Evolutionary conservation across 1,140 invertebrate species (phyloP).

Genomic region (Pachypeltis micranthus): DNA sequence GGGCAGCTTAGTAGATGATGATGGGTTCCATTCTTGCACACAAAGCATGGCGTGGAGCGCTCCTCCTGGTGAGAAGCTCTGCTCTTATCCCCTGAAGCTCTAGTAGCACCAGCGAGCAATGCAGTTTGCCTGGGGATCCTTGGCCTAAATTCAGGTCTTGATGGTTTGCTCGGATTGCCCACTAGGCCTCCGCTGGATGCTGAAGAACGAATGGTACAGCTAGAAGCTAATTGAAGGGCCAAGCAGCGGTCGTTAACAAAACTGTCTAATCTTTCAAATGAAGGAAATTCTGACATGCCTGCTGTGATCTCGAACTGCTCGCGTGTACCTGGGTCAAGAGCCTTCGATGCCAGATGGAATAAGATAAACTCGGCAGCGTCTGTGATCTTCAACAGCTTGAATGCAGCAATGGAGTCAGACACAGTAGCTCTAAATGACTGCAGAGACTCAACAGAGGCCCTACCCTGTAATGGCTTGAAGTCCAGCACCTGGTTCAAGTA

Average conservation of each 20-base stretch:
- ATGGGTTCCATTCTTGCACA: too few relatives aligned
- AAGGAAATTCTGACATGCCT: neutral
- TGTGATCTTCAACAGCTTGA: constrained; percentile 3
- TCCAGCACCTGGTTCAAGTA: neutral
- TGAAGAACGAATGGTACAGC: too few relatives aligned
- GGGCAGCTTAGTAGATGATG: too few relatives aligned
- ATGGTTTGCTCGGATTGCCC: too few relatives aligned
- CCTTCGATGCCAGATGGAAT: neutral
- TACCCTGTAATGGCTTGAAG: neutral
- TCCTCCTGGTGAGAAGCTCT: too few relatives aligned
- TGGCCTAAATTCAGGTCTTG: too few relatives aligned
- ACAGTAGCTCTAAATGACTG: neutral
- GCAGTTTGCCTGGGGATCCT: too few relatives aligned
- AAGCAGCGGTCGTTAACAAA: neutral
- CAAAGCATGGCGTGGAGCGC: too few relatives aligned
- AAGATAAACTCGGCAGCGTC: neutral
- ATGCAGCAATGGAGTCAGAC: neutral
- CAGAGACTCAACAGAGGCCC: neutral
- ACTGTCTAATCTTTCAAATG: neutral
- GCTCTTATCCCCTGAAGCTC: too few relatives aligned
- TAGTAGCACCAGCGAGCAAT: too few relatives aligned
- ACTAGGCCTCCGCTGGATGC: too few relatives aligned
- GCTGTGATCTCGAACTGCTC: neutral
- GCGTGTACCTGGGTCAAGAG: neutral
- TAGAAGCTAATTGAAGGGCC: neutral